Percentiles rank a stretch among this genome's conserved stretches.
Evolutionary conservation across 2,113 vertebrate genomes (phyloP).

Genomic region (Cranoglanis bouderius): DNA sequence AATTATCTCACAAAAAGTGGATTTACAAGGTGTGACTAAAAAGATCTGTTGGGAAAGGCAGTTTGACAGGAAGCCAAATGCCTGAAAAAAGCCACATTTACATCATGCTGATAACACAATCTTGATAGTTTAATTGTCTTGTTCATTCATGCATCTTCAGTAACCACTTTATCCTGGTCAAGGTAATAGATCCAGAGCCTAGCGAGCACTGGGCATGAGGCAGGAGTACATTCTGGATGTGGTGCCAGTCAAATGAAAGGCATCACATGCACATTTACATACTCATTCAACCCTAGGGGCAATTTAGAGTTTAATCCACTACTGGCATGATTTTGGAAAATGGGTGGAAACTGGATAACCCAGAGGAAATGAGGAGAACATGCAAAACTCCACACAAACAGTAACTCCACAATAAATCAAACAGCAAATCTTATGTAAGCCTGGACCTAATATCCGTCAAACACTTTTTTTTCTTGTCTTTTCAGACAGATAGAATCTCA

Average conservation of each 20-base stretch:
- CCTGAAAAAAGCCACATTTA: conserved; percentile 16
- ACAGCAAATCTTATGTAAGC: not conserved
- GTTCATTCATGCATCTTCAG: conserved; percentile 11
- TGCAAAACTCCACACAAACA: not conserved
- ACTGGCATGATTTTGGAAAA: not conserved
- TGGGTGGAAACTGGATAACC: not conserved
- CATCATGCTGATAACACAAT: conserved; percentile 9
- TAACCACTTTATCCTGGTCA: conserved; percentile 17
- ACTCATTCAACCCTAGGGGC: not conserved
- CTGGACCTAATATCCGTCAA: conserved; percentile 1
- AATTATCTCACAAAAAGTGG: conserved; percentile 14
- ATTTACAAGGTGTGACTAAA: conserved; percentile 40
- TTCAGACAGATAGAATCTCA: conserved; percentile 58
- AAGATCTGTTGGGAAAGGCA: conserved; percentile 23
- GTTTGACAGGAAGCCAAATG: conserved; percentile 15
- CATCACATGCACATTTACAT: not conserved
- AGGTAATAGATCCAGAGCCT: not conserved
- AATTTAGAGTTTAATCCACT: not conserved
- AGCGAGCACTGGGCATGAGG: not conserved
- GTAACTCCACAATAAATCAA: not conserved
- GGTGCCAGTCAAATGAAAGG: not conserved
- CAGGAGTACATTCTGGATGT: not conserved
- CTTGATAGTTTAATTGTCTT: not conserved
- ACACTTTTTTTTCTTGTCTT: conserved; percentile 43
- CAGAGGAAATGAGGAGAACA: not conserved